Evolutionary conservation across 2,113 vertebrate genomes (phyloP), one percentile per base, ranked within the genome.

Genomic region (Chamaetylas fuelleborni): DNA sequence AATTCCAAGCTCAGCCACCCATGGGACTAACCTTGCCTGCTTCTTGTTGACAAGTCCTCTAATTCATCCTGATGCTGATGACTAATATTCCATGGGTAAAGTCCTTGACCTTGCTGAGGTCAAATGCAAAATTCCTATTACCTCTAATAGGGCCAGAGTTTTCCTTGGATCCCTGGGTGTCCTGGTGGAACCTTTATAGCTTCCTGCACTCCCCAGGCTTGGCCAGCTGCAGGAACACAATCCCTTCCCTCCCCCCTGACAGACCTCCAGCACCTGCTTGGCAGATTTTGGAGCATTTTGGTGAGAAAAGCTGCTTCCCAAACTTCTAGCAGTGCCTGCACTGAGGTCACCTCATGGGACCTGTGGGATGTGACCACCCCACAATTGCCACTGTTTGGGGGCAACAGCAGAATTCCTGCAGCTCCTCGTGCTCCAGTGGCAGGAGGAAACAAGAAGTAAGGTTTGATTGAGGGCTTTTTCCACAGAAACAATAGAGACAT

Each of bases 341-440:
- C 14, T 0, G 11, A 36, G 73, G 26, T 50, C 7, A 0, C 8
- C 47, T 76, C 11, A 0, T 1, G 33, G 86, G 33, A 54, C 4
- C 28, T 4, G 8, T 2, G 57, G 50, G 42, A 31, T 31, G 47
- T 3, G 31, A 19, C 9, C 54, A 25, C 81, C 34, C 45, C 1
- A 9, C 8, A 17, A 24, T 0, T 0, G 1, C 17, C 1, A 0
- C 61, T 18, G 26, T 43, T 2, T 25, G 31, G 64, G 53, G 70
- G 18, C 58, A 31, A 5, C 0, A 7, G 20, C 3, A 9, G 15
- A 2, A 14, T 51, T 58, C 53, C 62, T 11, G 36, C 5, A 1
- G 54, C 31, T 89, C 12, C 31, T 13, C 4, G 1, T 38, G 38
- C 38, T 38, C 9, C 38, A 38, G 38, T 38, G 18, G 33, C 10